phyloP scores from a whole-genome alignment of 2,888 invertebrate genomes.

The Apeira syringaria region DNA sequence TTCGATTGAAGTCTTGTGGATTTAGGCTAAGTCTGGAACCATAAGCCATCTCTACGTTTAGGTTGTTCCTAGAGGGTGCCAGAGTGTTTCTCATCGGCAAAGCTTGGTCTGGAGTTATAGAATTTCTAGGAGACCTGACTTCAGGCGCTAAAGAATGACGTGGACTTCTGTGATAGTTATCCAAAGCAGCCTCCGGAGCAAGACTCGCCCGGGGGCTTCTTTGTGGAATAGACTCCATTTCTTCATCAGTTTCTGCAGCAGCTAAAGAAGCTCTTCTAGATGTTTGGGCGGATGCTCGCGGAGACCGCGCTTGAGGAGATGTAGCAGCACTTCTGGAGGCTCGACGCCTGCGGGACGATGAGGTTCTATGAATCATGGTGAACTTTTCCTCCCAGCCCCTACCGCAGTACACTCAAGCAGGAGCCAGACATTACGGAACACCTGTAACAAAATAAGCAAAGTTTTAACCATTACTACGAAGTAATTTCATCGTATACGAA shows the following conservation, averaged over 20 bases:
- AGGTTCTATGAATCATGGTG: constrained; percentile 86
- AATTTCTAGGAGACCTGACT: constrained; percentile 84
- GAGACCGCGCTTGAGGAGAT: constrained; percentile 83
- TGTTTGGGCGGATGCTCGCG: constrained; percentile 72
- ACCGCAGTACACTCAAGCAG: not conserved
- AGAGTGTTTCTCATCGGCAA: constrained; percentile 81
- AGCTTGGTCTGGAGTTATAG: constrained; percentile 84
- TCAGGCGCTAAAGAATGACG: constrained; percentile 83
- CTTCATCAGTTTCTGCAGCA: constrained; percentile 85
- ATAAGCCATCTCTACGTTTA: constrained; percentile 82
- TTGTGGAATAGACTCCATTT: constrained; percentile 70
- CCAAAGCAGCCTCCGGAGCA: constrained; percentile 80
- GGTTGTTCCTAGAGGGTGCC: constrained; percentile 83
- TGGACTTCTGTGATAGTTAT: constrained; percentile 81
- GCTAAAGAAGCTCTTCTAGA: constrained; percentile 84
- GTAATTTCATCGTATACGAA: constrained; percentile 12
- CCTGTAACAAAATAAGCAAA: constrained; percentile 38
- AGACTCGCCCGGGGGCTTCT: constrained; percentile 84
- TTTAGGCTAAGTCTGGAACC: constrained; percentile 83
- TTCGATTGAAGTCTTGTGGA: constrained; percentile 81
- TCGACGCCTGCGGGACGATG: constrained; percentile 86
- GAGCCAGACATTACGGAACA: constrained; percentile 7
- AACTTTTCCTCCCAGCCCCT: constrained; percentile 6
- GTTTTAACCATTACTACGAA: constrained; percentile 29
- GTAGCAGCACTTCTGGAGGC: constrained; percentile 87